Conservation (phyloP, 2,113 vertebrate genomes). For the Hemibates koningsi region DNA sequence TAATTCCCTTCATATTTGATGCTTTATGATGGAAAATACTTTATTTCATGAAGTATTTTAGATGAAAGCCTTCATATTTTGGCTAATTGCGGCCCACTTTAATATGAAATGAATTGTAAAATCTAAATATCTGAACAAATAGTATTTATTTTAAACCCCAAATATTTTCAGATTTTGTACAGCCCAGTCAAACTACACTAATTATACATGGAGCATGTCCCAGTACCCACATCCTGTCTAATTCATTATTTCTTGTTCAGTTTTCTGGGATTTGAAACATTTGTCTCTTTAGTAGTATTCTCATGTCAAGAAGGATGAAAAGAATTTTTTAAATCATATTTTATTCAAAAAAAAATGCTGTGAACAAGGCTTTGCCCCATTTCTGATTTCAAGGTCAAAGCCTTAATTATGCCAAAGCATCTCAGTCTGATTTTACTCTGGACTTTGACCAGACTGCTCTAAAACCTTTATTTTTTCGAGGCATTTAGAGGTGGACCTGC, state of each 20-base stretch:
- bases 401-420: background rate
- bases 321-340: rapidly evolving
- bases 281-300: background rate
- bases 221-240: background rate
- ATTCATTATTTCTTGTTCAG: background rate
- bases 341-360: background rate
- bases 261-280: background rate
- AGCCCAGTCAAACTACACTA: background rate
- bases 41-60: no score
- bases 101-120: background rate
- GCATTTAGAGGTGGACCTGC: background rate
- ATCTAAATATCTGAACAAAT: background rate
- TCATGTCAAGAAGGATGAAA: background rate
- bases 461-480: background rate
- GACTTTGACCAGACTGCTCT: background rate
- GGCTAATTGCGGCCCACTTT: background rate
- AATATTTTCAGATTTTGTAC: background rate
- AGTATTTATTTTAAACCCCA: rapidly evolving
- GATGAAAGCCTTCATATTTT: background rate
- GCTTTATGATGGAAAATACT: background rate
- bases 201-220: background rate
- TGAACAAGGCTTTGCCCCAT: rapidly evolving
- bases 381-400: background rate
- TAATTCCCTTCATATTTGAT: background rate
- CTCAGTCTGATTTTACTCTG: background rate